A percentile compares a stretch with the other conserved stretches of the same genome.
phyloP scores from a whole-genome alignment of 2,888 invertebrate species.

The Yponomeuta malinellus region DNA sequence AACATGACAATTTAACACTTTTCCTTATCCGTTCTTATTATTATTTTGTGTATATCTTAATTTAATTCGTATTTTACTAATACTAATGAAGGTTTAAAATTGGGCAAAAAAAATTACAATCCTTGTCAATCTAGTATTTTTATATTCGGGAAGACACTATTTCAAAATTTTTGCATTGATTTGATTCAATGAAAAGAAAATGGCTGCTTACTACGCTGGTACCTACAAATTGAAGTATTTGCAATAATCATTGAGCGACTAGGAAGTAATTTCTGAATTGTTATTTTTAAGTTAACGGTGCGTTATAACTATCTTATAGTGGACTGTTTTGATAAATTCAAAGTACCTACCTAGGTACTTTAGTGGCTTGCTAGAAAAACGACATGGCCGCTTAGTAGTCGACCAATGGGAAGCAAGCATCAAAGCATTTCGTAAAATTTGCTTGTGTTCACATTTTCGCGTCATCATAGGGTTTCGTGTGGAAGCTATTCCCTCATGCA shows the following conservation, averaged over 20 bases:
- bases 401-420: conserved; percentile 83
- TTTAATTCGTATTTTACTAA: not conserved
- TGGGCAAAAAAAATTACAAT: too few relatives aligned
- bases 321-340: not conserved
- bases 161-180: not conserved
- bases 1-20: not conserved
- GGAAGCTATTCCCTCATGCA: conserved; percentile 74
- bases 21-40: not conserved
- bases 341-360: not conserved
- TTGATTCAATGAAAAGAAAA: conserved; percentile 6
- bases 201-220: conserved; percentile 13
- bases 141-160: not conserved
- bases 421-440: conserved; percentile 78
- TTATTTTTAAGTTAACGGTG: not conserved
- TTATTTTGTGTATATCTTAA: not conserved
- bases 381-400: conserved; percentile 81
- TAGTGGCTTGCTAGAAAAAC: conserved; percentile 32
- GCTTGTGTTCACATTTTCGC: conserved; percentile 81
- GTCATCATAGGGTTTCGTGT: conserved; percentile 77
- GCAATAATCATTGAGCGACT: conserved; percentile 1
- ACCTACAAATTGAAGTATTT: not conserved
- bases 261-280: not conserved
- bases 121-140: too few relatives aligned
- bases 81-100: not conserved
- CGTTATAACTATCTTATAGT: not conserved